phyloP scores from a whole-genome alignment of 2,113 vertebrate genomes.

The Baryphthengus martii region DNA sequence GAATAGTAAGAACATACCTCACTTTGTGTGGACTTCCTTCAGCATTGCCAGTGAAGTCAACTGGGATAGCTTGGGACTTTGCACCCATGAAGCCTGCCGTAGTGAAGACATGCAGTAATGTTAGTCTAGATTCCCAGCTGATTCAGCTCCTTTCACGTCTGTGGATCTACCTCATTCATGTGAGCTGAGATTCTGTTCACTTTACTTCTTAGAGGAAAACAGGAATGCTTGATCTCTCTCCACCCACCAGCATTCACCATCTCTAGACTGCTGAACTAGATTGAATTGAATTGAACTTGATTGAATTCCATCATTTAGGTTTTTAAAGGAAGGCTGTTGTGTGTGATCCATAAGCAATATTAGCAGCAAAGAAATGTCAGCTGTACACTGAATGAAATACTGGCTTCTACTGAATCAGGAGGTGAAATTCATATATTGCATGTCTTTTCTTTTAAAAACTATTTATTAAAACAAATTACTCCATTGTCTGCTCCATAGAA shows the following conservation, averaged over 20 bases:
- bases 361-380: neutral
- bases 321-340: neutral
- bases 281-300: no score
- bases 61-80: neutral
- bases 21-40: neutral
- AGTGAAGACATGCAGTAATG: neutral
- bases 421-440: neutral
- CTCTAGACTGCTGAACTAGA: neutral
- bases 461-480: neutral
- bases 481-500: neutral
- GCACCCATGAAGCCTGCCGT: neutral
- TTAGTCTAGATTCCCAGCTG: neutral
- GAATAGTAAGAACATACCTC: neutral
- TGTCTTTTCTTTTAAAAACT: neutral
- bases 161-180: neutral
- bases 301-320: neutral
- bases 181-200: neutral
- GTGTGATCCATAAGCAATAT: neutral
- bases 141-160: neutral
- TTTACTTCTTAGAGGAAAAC: neutral
- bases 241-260: neutral
- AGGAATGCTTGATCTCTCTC: neutral
- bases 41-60: neutral
- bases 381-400: neutral
- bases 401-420: neutral